Evolutionary conservation across 2,797 vertebrate genomes (phyloP), one percentile per base, ranked within the genome.

Genomic region (Arnoldichthys spilopterus): DNA sequence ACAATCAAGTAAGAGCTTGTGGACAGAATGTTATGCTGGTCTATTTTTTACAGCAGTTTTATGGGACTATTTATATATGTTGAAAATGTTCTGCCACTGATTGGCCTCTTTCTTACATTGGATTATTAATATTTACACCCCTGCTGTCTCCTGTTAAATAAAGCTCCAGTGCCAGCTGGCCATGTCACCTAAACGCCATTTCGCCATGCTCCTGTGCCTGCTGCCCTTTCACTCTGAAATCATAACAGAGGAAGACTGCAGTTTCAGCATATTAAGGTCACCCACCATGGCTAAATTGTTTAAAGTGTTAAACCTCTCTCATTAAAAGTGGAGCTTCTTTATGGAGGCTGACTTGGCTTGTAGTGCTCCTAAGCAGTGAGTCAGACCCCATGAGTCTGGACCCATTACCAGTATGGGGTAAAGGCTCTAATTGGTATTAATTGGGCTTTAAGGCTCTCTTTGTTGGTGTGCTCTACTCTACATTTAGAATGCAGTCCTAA

Each of bases 111-210:
- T 67, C 88, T 88, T 74, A 54, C 5, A 1, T 84, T 87, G 77
- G 79, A 81, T 92, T 86, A 90, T 90, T 89, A 87, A 92, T 88
- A 87, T 91, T 86, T 88, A 84, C 82, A 85, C 87, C 88, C 91
- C 90, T 77, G 87, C 86, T 83, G 89, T 81, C 43, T 72, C 83
- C 80, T 85, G 85, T 90, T 92, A 92, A 92, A 92, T 90, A 92
- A 86, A 85, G 74, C 91, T 86, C 88, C 85, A 80, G 88, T 89
- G 86, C 89, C 62, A 37, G 78, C 83, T 66, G 89, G 82, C 87
- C 86, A 83, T 86, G 88, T 88, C 82, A 61, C 75, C 51, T 87
- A 90, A 92, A 92, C 88, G 87, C 89, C 90, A 89, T 87, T 85
- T 90, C 89, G 87, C 90, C 32, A 76, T 83, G 87, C 88, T 84